phyloP scores from a whole-genome alignment of 2,113 vertebrate species.

The Rhabdomys dilectus region DNA sequence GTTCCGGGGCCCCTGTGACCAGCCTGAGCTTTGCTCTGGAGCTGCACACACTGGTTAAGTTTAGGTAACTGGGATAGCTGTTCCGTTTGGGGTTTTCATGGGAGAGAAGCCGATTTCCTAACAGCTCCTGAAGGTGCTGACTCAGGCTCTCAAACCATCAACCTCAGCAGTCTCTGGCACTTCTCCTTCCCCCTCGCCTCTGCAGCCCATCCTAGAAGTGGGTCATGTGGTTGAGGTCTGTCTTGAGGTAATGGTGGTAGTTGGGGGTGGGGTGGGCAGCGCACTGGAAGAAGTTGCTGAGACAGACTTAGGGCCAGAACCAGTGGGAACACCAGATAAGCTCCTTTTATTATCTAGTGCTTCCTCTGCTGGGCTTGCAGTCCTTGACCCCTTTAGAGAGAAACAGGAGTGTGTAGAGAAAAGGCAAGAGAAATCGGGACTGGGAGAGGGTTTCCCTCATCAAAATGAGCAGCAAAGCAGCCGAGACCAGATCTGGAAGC shows the following conservation, averaged over 20 bases:
- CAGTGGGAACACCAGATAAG: neutral
- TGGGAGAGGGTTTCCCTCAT: neutral
- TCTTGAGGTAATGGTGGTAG: neutral
- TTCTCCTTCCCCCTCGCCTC: neutral
- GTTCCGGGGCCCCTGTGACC: neutral
- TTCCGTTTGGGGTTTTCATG: conserved; percentile 44
- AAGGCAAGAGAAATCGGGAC: no score
- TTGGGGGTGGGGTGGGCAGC: neutral
- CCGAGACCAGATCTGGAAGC: conserved; percentile 7
- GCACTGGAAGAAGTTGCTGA: neutral
- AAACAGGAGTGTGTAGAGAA: neutral
- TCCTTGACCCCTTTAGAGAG: neutral
- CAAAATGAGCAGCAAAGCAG: conserved; percentile 1
- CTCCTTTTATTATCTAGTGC: neutral
- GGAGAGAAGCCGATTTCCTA: conserved; percentile 54
- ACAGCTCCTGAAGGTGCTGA: conserved; percentile 67
- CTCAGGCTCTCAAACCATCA: conserved; percentile 31
- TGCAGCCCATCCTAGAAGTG: neutral
- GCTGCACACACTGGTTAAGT: neutral
- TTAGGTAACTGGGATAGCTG: neutral
- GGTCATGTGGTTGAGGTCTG: neutral
- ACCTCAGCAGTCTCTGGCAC: conserved; percentile 17
- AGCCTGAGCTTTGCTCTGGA: neutral
- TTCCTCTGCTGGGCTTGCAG: neutral
- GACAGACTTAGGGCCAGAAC: neutral